Percentiles rank a stretch among this genome's conserved stretches.
Evolutionary conservation across 2,113 vertebrate genomes (phyloP).

Genomic region (Spheniscus mendiculus): DNA sequence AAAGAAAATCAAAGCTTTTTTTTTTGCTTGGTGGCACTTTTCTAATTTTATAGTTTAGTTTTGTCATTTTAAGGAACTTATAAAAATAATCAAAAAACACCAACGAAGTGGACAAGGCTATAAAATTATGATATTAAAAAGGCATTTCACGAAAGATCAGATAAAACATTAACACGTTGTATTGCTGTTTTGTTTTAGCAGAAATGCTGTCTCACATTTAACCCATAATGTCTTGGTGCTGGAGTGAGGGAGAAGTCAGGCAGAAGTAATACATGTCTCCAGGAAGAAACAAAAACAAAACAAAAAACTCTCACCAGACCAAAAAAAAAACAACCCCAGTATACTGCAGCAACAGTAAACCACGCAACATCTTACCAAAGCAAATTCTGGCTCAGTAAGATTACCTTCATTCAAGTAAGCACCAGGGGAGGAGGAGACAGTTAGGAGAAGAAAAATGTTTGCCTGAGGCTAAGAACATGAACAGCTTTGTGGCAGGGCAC

Average conservation of each 20-base stretch:
- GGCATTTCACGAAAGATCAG: neutral
- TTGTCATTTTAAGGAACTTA: neutral
- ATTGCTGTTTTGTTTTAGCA: neutral
- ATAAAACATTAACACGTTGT: neutral
- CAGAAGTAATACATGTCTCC: neutral
- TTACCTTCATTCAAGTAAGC: neutral
- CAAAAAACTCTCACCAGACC: neutral
- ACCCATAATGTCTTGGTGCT: neutral
- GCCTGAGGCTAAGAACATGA: neutral
- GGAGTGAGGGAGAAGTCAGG: neutral
- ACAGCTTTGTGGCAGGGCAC: neutral
- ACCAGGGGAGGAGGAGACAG: neutral
- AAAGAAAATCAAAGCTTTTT: neutral
- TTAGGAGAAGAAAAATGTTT: neutral
- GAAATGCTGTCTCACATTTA: neutral
- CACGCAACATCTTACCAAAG: neutral
- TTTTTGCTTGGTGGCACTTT: neutral
- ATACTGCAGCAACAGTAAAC: neutral
- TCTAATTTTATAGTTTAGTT: neutral
- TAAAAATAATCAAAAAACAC: neutral
- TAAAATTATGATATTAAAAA: neutral
- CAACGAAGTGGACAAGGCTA: neutral
- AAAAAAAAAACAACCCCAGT: neutral
- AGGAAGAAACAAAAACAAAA: neutral
- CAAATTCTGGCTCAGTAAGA: neutral